Percentiles rank a stretch among this genome's conserved stretches.
phyloP scores from a whole-genome alignment of 2,113 vertebrate genomes.

The Picathartes gymnocephalus region DNA sequence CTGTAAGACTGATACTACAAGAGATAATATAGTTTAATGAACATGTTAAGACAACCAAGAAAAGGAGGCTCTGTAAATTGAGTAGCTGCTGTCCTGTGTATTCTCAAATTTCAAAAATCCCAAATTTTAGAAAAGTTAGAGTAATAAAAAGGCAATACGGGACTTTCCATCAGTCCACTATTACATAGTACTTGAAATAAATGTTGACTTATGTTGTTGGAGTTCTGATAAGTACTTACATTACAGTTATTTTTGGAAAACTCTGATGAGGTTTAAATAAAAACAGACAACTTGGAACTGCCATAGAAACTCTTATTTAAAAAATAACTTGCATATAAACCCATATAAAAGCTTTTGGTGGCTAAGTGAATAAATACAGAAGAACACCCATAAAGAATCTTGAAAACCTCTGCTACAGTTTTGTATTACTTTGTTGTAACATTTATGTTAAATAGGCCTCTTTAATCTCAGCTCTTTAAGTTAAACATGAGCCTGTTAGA shows the following conservation, averaged over 20 bases:
- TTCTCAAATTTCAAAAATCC: not conserved
- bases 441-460: not conserved
- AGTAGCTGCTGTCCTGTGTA: not conserved
- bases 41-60: not conserved
- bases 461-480: not conserved
- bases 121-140: not conserved
- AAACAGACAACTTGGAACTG: not conserved
- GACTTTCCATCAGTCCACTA: not conserved
- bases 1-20: not conserved
- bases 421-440: not conserved
- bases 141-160: not conserved
- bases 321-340: not conserved
- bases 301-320: not conserved
- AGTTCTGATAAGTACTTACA: slow-evolving; percentile 17
- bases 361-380: not conserved
- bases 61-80: not conserved
- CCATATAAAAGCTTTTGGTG: not conserved
- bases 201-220: not conserved
- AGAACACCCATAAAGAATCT: not conserved
- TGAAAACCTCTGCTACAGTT: not conserved
- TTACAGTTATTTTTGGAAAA: slow-evolving; percentile 35
- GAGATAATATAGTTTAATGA: not conserved
- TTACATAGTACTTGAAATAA: slow-evolving; percentile 14
- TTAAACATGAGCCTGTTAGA: not conserved
- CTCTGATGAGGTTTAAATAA: not conserved